A percentile compares a stretch with the other conserved stretches of the same genome.
Conservation (phyloP, 2,888 invertebrate genomes). For the Dexiosoma caninum region DNA sequence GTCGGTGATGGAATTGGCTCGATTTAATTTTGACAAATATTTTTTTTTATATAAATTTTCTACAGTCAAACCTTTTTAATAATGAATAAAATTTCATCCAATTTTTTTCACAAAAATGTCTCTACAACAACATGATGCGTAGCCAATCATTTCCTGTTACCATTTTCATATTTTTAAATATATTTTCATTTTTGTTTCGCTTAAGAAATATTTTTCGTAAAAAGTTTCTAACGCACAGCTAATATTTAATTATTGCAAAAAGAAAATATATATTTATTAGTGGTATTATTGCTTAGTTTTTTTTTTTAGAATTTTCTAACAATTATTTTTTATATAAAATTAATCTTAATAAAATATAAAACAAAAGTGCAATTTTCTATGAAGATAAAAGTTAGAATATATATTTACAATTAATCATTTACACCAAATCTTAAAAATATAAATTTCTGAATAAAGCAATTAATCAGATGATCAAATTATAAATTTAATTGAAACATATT, state of each 20-base stretch:
- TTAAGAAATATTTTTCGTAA: background rate
- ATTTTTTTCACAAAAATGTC: no score
- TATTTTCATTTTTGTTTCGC: background rate
- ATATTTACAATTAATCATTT: constrained; percentile 63
- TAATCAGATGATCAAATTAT: constrained; percentile 32
- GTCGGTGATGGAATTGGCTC: no score
- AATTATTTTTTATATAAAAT: constrained; percentile 20
- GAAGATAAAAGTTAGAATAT: constrained; percentile 45
- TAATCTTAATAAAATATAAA: constrained; percentile 35
- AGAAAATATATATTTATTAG: background rate
- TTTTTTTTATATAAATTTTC: no score
- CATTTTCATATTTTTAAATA: background rate
- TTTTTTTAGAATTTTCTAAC: constrained; percentile 21
- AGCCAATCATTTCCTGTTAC: no score
- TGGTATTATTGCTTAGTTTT: constrained; percentile 12
- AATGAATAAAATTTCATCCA: no score
- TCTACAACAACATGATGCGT: no score
- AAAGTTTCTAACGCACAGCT: constrained; percentile 39
- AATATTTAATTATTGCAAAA: background rate
- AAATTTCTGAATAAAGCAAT: constrained; percentile 22
- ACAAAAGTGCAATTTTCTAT: constrained; percentile 62
- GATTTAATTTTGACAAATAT: no score
- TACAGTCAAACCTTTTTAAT: no score
- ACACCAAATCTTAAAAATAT: constrained; percentile 32
- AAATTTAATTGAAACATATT: constrained; percentile 51